phyloP scores from a whole-genome alignment of 1,140 invertebrate species.

The Trypoxylus dichotomus region DNA sequence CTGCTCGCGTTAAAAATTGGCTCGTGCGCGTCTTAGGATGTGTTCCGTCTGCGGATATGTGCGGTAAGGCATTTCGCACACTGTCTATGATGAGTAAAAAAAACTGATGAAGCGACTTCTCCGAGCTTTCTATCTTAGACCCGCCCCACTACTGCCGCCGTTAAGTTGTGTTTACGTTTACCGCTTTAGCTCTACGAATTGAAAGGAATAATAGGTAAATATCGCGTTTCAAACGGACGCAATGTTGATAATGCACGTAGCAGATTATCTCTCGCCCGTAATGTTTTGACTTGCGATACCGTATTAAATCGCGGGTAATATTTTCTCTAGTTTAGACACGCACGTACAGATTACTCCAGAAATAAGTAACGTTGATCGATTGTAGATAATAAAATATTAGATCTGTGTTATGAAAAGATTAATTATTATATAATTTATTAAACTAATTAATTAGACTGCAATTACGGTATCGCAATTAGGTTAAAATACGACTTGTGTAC shows the following conservation, averaged over 20 bases:
- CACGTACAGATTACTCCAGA: too few species aligned
- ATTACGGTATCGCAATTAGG: too few species aligned
- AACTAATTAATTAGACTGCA: too few species aligned
- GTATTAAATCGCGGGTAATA: too few species aligned
- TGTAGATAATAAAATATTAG: too few species aligned
- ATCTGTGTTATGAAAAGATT: too few species aligned
- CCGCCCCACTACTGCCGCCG: not conserved
- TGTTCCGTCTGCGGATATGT: slow-evolving; percentile 6
- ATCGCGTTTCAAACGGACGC: not conserved
- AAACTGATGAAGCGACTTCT: slow-evolving; percentile 3
- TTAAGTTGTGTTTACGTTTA: not conserved
- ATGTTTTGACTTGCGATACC: too few species aligned
- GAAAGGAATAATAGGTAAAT: slow-evolving; percentile 5
- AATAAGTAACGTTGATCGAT: too few species aligned
- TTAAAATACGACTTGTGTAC: too few species aligned
- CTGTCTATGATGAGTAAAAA: slow-evolving; percentile 3
- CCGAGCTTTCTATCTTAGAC: slow-evolving; percentile 12
- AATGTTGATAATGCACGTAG: not conserved
- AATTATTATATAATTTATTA: too few species aligned
- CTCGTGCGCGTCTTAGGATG: not conserved
- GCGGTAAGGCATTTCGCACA: slow-evolving; percentile 8
- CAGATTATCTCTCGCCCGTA: not conserved
- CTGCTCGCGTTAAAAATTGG: not conserved
- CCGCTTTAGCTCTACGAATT: not conserved
- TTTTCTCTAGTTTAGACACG: too few species aligned